A percentile compares a stretch with the other conserved stretches of the same genome.
Conservation (phyloP, 2,113 vertebrate species). For the Delphinapterus leucas region DNA sequence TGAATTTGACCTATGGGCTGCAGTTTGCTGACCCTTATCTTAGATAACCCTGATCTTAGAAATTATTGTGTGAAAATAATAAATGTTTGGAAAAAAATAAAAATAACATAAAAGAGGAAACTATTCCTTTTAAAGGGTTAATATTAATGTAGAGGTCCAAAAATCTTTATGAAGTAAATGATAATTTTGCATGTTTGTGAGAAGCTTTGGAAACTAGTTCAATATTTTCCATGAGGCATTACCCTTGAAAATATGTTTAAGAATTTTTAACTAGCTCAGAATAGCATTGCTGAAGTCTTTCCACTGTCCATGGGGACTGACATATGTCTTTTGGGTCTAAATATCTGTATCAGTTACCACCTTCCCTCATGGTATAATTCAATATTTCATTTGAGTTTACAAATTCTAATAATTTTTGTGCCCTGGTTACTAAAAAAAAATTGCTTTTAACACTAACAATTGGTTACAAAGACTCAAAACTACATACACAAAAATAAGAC, state of each 20-base stretch:
- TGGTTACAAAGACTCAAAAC: neutral
- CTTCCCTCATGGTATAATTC: neutral
- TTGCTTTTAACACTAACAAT: neutral
- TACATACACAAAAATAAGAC: neutral
- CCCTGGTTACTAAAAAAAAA: neutral
- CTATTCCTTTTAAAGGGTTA: neutral
- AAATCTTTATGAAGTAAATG: neutral
- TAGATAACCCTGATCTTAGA: neutral
- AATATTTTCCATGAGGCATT: neutral
- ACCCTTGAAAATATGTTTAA: neutral
- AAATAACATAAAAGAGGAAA: neutral
- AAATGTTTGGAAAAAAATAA: neutral
- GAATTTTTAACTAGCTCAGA: neutral
- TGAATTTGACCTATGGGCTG: neutral
- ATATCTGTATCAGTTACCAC: neutral
- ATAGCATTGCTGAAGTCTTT: neutral
- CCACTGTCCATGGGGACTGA: neutral
- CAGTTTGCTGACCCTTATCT: neutral
- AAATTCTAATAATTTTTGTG: neutral
- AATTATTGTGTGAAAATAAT: neutral
- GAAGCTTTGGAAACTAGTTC: neutral
- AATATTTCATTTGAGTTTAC: conserved; percentile 9
- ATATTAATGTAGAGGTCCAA: neutral
- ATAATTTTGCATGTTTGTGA: neutral
- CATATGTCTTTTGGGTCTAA: neutral